Evolutionary conservation across 2,888 invertebrate genomes (phyloP).

Genomic region (Oligia fasciuncula): DNA sequence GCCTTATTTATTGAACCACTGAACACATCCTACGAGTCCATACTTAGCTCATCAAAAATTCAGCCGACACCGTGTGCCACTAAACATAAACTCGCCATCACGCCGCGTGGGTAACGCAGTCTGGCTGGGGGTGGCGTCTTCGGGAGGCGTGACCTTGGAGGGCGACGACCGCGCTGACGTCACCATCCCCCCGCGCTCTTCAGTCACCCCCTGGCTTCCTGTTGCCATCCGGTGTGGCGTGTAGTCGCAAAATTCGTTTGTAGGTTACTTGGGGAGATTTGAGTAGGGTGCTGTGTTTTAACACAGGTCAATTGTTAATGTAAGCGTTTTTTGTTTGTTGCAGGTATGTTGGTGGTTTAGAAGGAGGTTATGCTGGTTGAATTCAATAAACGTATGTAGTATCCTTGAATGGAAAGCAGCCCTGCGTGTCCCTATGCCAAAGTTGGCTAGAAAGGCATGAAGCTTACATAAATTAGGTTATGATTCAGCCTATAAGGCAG

Average conservation of each 20-base stretch:
- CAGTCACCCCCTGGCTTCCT: constrained; percentile 52
- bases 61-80: constrained; percentile 20
- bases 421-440: not conserved
- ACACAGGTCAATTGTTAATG: constrained; percentile 50
- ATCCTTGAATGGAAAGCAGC: not conserved
- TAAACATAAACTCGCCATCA: constrained; percentile 43
- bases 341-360: constrained; percentile 62
- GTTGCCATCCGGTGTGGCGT: constrained; percentile 71
- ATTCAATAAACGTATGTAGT: not conserved
- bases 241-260: constrained; percentile 62
- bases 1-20: constrained; percentile 6
- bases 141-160: constrained; percentile 70
- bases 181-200: constrained; percentile 60
- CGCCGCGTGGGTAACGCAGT: constrained; percentile 60
- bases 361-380: not conserved
- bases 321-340: constrained; percentile 59
- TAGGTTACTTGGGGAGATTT: constrained; percentile 59
- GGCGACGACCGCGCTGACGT: constrained; percentile 79
- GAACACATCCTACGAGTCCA: constrained; percentile 1
- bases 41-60: constrained; percentile 45
- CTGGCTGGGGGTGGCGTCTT: constrained; percentile 70
- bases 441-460: not conserved
- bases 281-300: constrained; percentile 47
- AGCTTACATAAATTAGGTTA: too few species aligned
- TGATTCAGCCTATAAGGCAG: not conserved